These are phyloP conservation scores for Therioaphis trifolii DNA, from an alignment of 2,888 invertebrate genomes.

Conservation along the genomic window DNA sequence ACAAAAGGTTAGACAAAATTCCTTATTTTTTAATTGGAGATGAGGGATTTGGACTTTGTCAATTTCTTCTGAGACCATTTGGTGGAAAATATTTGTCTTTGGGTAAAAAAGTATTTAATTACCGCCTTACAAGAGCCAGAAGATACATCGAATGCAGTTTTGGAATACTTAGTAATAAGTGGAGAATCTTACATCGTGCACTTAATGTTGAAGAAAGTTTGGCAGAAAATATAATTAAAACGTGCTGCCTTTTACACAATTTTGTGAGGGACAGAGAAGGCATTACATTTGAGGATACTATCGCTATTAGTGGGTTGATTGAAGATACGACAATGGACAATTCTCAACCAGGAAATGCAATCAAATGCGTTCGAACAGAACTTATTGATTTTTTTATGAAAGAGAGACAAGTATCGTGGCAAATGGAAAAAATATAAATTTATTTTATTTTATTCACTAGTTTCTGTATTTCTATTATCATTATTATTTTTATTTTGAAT, in stretches of 20 bases:
- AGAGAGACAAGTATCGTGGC: conserved; percentile 40
- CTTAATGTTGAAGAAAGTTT: conserved; percentile 58
- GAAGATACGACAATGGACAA: conserved; percentile 10
- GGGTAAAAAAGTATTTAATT: conserved; percentile 63
- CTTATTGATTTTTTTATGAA: conserved; percentile 35
- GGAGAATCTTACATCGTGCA: conserved; percentile 63
- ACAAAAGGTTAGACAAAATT: conserved; percentile 8
- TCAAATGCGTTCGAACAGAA: conserved; percentile 38
- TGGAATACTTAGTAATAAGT: conserved; percentile 64
- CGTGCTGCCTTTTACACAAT: conserved; percentile 58
- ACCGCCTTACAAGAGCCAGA: conserved; percentile 36
- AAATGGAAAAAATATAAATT: background rate
- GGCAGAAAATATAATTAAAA: conserved; percentile 53
- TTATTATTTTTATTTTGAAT: conserved; percentile 1
- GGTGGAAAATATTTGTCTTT: conserved; percentile 62
- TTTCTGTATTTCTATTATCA: conserved; percentile 7
- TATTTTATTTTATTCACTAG: background rate
- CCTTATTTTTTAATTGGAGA: conserved; percentile 64
- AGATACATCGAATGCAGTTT: conserved; percentile 66
- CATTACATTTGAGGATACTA: conserved; percentile 55
- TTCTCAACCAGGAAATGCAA: conserved; percentile 36
- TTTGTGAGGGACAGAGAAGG: conserved; percentile 62
- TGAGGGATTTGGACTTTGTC: conserved; percentile 64
- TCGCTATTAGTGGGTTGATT: conserved; percentile 25
- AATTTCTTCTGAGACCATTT: conserved; percentile 64